These are phyloP conservation scores for Hydroisotoma schaefferi DNA, from an alignment of 2,888 invertebrate species.

Conservation along the genomic window DNA sequence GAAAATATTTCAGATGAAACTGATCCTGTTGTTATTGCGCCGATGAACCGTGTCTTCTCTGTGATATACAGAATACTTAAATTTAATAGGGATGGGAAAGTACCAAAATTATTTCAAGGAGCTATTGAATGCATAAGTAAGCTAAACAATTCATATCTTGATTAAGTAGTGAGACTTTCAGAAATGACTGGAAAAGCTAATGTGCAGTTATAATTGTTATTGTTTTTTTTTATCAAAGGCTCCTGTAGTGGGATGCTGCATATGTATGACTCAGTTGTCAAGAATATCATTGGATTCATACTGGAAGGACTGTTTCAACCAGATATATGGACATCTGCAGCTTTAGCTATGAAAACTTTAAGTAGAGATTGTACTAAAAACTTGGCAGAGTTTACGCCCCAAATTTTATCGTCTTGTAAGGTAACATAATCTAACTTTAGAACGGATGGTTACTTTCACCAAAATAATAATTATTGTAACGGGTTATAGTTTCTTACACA, in stretches of 20 bases:
- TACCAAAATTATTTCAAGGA: slow-evolving; percentile 42
- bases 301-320: slow-evolving; percentile 43
- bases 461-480: no score
- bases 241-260: slow-evolving; percentile 44
- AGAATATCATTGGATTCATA: slow-evolving; percentile 42
- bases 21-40: slow-evolving; percentile 41
- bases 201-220: not conserved
- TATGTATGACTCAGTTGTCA: slow-evolving; percentile 37
- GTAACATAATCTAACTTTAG: slow-evolving; percentile 15
- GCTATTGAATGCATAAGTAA: slow-evolving; percentile 48
- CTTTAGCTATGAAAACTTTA: slow-evolving; percentile 44
- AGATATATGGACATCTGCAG: slow-evolving; percentile 41
- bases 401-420: slow-evolving; percentile 45
- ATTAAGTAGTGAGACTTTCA: not conserved
- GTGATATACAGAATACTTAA: slow-evolving; percentile 43
- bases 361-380: slow-evolving; percentile 42
- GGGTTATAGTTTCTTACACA: no score
- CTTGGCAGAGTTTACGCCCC: slow-evolving; percentile 40
- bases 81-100: slow-evolving; percentile 35
- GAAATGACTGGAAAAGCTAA: not conserved
- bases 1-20: slow-evolving; percentile 47
- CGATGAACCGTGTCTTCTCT: slow-evolving; percentile 43
- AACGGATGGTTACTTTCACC: no score
- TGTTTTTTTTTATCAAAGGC: slow-evolving; percentile 20
- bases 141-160: slow-evolving; percentile 1